phyloP scores from a whole-genome alignment of 2,888 invertebrate species.

The Nomada lathburiana region DNA sequence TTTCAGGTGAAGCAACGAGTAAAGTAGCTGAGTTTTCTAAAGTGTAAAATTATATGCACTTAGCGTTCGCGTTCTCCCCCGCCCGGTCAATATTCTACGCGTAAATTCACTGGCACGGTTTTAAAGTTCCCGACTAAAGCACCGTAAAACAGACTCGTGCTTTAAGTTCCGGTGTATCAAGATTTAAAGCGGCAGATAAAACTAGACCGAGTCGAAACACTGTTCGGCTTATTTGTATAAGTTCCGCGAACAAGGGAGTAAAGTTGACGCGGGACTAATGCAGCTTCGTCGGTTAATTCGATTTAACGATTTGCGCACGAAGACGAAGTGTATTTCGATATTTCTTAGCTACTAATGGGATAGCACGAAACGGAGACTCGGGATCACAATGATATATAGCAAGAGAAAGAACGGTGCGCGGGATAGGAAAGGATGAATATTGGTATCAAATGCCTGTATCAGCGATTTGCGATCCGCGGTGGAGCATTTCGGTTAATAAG shows the following conservation, averaged over 20 bases:
- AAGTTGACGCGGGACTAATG: background rate
- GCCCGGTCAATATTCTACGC: background rate
- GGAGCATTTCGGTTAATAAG: conserved; percentile 12
- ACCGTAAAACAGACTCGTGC: background rate
- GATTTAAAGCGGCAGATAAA: conserved; percentile 7
- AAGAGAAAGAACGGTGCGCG: background rate
- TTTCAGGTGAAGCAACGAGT: background rate
- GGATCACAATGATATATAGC: background rate
- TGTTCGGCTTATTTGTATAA: background rate
- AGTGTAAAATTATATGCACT: conserved; percentile 11
- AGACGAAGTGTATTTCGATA: background rate
- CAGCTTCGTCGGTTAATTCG: background rate
- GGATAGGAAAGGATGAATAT: background rate
- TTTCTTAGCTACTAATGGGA: background rate
- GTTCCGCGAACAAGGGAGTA: background rate
- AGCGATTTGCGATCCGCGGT: background rate
- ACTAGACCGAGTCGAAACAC: background rate
- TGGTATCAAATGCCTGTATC: background rate
- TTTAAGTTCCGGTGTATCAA: conserved; percentile 8
- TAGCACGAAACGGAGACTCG: background rate
- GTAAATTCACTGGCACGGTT: conserved; percentile 7
- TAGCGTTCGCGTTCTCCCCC: conserved; percentile 1
- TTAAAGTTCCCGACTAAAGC: conserved; percentile 6
- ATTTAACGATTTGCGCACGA: too few species aligned
- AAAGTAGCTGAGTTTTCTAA: background rate